Evolutionary conservation across 2,113 vertebrate species (phyloP), one percentile per base, ranked within the genome.

Genomic region (Neopipo cinnamomea): DNA sequence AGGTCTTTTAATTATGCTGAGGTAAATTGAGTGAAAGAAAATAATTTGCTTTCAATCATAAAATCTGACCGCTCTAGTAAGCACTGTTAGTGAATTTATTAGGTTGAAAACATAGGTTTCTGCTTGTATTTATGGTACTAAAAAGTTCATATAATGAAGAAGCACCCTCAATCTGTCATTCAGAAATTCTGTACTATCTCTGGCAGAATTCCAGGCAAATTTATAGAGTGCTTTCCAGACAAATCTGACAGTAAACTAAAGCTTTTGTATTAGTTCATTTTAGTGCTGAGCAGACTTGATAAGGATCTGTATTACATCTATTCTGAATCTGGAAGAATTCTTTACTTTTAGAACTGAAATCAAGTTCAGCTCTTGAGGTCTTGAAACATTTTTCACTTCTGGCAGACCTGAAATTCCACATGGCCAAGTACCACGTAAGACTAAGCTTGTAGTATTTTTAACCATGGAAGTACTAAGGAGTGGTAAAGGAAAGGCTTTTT

Each of bases 1-100:
- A 62, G 30, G 31, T 62, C 58, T 91, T 94, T 78, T 96, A 67
- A 81, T 96, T 95, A 92, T 61, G 58, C 39, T 85, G 49, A 94
- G 75, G 86, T 92, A 95, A 95, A 93, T 14, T 78, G 73, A 85
- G 35, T 91, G 70, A 94, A 89, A 91, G 61, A 89, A 93, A 92
- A 94, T 88, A 78, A 91, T 80, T 94, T 93, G 14, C n/a, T 91
- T 95, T 93, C 76, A 85, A 28, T 87, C 58, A 63, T 88, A 77
- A 94, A 89, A 83, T 91, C 53, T 11, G 7, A 4, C 46, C 8
- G 9, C 44, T 84, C 82, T 75, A 70, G 23, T 39, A 73, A 78
- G 50, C 49, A 70, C 31, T 78, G 28, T 75, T 91, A 91, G 53
- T 81, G 80, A 80, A 18, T 94, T 91, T 88, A 72, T 93, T 93